phyloP scores from a whole-genome alignment of 2,113 vertebrate genomes.

The Gobiocypris rarus region DNA sequence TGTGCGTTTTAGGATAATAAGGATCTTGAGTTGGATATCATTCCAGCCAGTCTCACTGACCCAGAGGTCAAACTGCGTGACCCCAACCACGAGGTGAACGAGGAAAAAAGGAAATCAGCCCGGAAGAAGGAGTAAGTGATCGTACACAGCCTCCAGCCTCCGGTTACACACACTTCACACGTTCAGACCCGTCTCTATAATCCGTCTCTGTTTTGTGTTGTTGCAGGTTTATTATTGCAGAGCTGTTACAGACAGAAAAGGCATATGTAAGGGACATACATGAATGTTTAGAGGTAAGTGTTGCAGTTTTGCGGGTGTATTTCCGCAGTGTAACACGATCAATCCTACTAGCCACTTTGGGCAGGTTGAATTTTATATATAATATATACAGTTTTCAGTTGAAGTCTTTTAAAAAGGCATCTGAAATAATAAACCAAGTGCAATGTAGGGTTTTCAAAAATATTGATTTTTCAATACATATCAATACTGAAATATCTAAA shows the following conservation, averaged over 20 bases:
- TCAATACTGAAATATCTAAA: too few relatives aligned
- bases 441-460: too few relatives aligned
- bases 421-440: too few relatives aligned
- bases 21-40: conserved; percentile 93
- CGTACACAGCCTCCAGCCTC: background rate
- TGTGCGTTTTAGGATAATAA: conserved; percentile 86
- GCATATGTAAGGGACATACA: conserved; percentile 96
- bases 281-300: conserved; percentile 93
- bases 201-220: background rate
- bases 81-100: conserved; percentile 92
- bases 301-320: background rate
- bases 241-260: conserved; percentile 96
- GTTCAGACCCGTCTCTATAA: background rate
- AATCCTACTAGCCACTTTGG: too few relatives aligned
- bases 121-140: conserved; percentile 94
- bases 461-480: too few relatives aligned
- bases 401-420: too few relatives aligned
- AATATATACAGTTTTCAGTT: too few relatives aligned
- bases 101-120: conserved; percentile 97
- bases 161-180: background rate
- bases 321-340: too few relatives aligned
- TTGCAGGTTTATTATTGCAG: conserved; percentile 95
- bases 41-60: conserved; percentile 94
- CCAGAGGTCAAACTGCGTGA: conserved; percentile 92
- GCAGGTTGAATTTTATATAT: too few relatives aligned